Evolutionary conservation across 2,888 invertebrate genomes (phyloP), one percentile per base, ranked within the genome.

Genomic region (Lasioglossum lativentre): DNA sequence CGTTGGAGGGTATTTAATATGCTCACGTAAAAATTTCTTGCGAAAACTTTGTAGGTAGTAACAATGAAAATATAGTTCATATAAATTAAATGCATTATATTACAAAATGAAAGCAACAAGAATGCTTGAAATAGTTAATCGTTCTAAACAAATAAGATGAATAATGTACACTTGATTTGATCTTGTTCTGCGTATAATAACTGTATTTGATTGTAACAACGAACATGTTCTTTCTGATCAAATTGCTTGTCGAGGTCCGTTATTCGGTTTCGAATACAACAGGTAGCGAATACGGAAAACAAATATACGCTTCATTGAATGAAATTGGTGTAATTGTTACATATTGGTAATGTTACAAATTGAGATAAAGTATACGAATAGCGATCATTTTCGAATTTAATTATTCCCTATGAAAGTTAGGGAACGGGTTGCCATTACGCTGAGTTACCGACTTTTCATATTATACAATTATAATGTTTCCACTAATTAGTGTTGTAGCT

Each of bases 401-500:
- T 68, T 70, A 68, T 40, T 56, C 72, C 34, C 56, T 3, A 40
- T 19, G 34, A 66, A 71, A 73, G 66, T 66, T 42, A 52, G 30
- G 42, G 19, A 16, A n/a, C 56, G 34, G 30, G 14, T 75, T 16
- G 63, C 52, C 45, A 45, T 68, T 66, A 30, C 47, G 45, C 63
- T 40, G 72, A 78, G n/a, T 79, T 40, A 10, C 52, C 23, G 19
- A 66, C 66, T 66, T 78, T 42, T 52, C n/a, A 47, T n/a, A n/a
- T 66, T 42, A 66, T 78, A 78, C 78, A 30, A 63, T 47, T 47
- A 52, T 63, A 78, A 47, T 52, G 79, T 47, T 82, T 82, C 59
- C 40, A 73, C 42, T 79, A 66, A 79, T 78, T 73, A 66, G 30
- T 19, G 40, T 30, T n/a, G 52, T 66, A 66, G 52, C 27, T 30